Evolutionary conservation across 1,140 invertebrate species (phyloP).

Genomic region (Bursaphelenchus mucronatus): DNA sequence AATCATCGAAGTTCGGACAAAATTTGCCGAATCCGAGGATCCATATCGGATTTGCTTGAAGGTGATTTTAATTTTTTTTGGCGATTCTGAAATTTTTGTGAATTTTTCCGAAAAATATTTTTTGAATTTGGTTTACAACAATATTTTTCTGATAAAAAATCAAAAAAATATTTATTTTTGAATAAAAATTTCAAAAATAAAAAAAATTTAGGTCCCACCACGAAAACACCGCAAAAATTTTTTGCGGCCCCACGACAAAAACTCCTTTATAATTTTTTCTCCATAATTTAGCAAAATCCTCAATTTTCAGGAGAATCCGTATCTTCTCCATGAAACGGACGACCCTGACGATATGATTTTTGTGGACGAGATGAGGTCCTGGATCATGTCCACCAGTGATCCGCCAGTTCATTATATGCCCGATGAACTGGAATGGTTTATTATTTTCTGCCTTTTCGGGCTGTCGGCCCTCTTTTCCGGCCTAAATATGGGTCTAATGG

Average conservation of each 20-base stretch:
- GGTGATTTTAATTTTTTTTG: not conserved
- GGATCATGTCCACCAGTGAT: slow-evolving; percentile 53
- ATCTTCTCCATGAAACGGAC: slow-evolving; percentile 27
- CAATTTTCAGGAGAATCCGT: slow-evolving; percentile 1
- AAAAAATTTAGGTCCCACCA: slow-evolving; percentile 16
- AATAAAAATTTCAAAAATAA: slow-evolving; percentile 16
- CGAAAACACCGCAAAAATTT: slow-evolving; percentile 14
- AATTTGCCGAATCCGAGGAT: slow-evolving; percentile 44
- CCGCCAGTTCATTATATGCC: slow-evolving; percentile 56
- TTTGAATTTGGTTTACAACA: too few relatives aligned
- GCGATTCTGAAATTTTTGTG: too few relatives aligned
- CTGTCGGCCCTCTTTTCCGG: slow-evolving; percentile 91
- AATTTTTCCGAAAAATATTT: too few relatives aligned
- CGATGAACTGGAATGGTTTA: slow-evolving; percentile 65
- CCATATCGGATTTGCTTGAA: slow-evolving; percentile 51
- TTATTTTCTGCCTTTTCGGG: slow-evolving; percentile 73
- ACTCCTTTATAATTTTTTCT: too few relatives aligned
- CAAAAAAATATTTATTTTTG: too few relatives aligned
- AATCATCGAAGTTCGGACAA: slow-evolving; percentile 35
- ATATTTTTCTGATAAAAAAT: too few relatives aligned
- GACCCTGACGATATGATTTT: slow-evolving; percentile 52
- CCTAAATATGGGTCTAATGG: slow-evolving; percentile 91
- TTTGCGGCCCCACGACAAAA: slow-evolving; percentile 6
- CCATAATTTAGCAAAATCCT: too few relatives aligned
- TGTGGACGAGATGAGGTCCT: slow-evolving; percentile 57